Percentiles rank a stretch among this genome's conserved stretches.
These are phyloP conservation scores for Platycnemis pennipes DNA, from an alignment of 2,888 invertebrate genomes.

Conservation along the genomic window DNA sequence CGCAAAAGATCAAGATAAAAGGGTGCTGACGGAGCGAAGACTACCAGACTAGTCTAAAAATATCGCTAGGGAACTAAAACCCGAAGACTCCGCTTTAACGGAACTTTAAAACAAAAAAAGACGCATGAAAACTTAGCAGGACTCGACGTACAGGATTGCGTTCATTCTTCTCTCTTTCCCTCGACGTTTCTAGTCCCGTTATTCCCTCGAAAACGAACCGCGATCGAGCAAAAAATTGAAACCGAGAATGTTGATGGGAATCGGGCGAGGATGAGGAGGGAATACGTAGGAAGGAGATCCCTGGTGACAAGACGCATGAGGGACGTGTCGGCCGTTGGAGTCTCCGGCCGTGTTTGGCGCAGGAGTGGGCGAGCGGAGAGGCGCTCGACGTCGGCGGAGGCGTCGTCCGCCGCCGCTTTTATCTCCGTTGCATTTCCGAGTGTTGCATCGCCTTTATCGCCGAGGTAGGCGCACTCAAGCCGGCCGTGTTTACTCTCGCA, in stretches of 20 bases:
- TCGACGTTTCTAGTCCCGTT: background rate
- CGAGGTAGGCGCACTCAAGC: background rate
- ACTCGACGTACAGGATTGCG: background rate
- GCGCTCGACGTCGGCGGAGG: background rate
- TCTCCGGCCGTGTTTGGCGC: background rate
- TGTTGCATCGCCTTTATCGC: background rate
- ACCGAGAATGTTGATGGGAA: background rate
- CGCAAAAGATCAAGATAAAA: background rate
- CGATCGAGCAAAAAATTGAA: background rate
- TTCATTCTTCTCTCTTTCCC: background rate
- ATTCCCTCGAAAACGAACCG: background rate
- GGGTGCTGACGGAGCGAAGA: background rate
- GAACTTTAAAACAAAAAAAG: background rate
- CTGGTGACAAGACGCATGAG: background rate
- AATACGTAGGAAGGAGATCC: background rate
- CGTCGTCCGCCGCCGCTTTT: background rate
- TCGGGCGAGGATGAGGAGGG: background rate
- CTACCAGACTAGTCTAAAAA: background rate
- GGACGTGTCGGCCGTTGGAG: background rate
- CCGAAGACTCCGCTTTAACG: background rate
- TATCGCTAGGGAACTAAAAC: background rate
- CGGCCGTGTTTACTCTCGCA: background rate
- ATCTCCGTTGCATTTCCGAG: background rate
- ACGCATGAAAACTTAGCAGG: background rate
- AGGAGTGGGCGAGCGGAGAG: background rate